A percentile compares a stretch with the other conserved stretches of the same genome.
These are phyloP conservation scores for Oscheius sp. DNA, from an alignment of 2,888 invertebrate genomes.

Conservation along the genomic window DNA sequence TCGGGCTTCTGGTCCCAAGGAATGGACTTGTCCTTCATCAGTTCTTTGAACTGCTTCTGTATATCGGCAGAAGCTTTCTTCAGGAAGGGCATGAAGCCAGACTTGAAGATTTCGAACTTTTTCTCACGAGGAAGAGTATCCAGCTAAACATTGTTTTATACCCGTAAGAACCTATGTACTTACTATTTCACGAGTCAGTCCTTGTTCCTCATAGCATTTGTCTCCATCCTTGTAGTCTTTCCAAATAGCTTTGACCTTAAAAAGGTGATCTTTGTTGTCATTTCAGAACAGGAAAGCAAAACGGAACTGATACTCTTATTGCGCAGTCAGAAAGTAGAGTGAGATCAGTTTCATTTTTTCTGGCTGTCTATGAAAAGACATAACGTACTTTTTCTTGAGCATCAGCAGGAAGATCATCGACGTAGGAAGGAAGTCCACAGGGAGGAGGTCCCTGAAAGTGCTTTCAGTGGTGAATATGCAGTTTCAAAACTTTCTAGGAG, in stretches of 20 bases:
- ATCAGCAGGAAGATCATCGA: conserved; percentile 53
- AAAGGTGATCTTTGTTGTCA: not conserved
- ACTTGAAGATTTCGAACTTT: conserved; percentile 44
- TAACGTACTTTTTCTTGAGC: conserved; percentile 42
- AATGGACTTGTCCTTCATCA: conserved; percentile 55
- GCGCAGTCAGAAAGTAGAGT: not conserved
- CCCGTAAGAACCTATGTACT: conserved; percentile 8
- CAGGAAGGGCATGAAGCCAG: conserved; percentile 44
- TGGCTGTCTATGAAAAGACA: not conserved
- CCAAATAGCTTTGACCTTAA: conserved; percentile 54
- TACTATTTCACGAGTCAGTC: conserved; percentile 56
- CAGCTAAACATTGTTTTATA: conserved; percentile 31
- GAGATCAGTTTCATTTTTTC: not conserved
- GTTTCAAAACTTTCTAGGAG: not conserved
- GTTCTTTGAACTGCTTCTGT: conserved; percentile 52
- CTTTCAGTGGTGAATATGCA: conserved; percentile 35
- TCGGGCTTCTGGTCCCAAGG: conserved; percentile 52
- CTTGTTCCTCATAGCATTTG: conserved; percentile 60
- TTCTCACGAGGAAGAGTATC: conserved; percentile 50
- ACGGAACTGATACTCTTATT: conserved; percentile 1
- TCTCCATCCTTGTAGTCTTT: conserved; percentile 62
- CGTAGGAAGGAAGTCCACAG: conserved; percentile 57
- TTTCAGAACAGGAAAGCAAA: no score
- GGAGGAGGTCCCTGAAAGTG: conserved; percentile 40
- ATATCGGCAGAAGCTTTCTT: conserved; percentile 48